A percentile compares a stretch with the other conserved stretches of the same genome.
Conservation (phyloP, 2,888 invertebrate genomes). For the Macrophya alboannulata region DNA sequence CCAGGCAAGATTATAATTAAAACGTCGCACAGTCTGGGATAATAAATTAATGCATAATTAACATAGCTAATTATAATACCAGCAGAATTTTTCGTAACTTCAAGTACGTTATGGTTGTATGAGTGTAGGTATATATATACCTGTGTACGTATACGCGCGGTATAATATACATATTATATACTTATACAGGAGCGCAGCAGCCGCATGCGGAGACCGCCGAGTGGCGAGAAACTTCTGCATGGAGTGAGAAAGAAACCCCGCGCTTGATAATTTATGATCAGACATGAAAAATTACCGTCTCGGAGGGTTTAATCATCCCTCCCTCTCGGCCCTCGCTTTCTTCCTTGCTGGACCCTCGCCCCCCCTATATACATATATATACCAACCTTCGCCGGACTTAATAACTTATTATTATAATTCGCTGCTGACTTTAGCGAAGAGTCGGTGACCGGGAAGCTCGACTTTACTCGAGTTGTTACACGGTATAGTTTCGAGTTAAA, state of each 20-base stretch:
- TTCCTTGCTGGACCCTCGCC: constrained; percentile 72
- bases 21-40: constrained; percentile 76
- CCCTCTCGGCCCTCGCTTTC: constrained; percentile 66
- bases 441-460: constrained; percentile 15
- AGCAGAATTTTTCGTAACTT: constrained; percentile 76
- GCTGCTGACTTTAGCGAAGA: constrained; percentile 32
- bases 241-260: constrained; percentile 63
- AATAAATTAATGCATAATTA: constrained; percentile 80
- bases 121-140: background rate
- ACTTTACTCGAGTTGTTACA: background rate
- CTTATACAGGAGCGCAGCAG: constrained; percentile 60
- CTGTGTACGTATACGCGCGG: background rate
- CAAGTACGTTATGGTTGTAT: constrained; percentile 62
- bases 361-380: background rate
- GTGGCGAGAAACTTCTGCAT: constrained; percentile 43
- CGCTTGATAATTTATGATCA: constrained; percentile 77
- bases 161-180: constrained; percentile 17
- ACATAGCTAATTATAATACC: constrained; percentile 80
- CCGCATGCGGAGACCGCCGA: constrained; percentile 71
- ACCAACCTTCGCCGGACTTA: constrained; percentile 56
- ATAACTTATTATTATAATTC: constrained; percentile 56
- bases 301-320: constrained; percentile 73
- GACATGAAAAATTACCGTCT: constrained; percentile 79
- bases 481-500: constrained; percentile 11
- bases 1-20: constrained; percentile 77